phyloP scores from a whole-genome alignment of 2,888 invertebrate species.

The Eudasyphora cyanicolor region DNA sequence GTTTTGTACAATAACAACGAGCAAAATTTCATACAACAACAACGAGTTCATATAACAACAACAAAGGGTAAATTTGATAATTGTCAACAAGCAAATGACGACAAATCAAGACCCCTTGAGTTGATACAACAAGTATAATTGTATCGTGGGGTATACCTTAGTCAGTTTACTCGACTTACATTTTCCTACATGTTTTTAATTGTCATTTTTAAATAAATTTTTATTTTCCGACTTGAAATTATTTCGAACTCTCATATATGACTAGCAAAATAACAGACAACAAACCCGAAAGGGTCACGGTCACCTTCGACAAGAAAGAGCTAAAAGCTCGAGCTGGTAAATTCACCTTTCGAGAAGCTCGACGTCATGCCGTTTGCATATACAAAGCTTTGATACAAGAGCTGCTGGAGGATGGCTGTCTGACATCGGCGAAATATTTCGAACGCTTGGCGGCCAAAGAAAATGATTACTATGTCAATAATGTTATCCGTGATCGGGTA shows the following conservation, averaged over 20 bases:
- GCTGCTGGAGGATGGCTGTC: constrained; percentile 72
- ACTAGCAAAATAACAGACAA: neutral
- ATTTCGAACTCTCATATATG: too few species aligned
- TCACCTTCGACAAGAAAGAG: constrained; percentile 57
- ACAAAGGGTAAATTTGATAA: too few species aligned
- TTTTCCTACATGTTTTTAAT: constrained; percentile 75
- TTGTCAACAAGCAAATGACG: too few species aligned
- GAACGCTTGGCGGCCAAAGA: constrained; percentile 71
- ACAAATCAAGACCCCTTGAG: too few species aligned
- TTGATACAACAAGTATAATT: too few species aligned
- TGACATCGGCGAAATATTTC: constrained; percentile 71
- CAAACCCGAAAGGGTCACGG: neutral
- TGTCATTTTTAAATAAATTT: constrained; percentile 56
- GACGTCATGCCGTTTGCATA: constrained; percentile 68
- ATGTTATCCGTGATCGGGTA: constrained; percentile 69
- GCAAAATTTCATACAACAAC: too few species aligned
- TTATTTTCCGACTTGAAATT: neutral
- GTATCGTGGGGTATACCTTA: too few species aligned
- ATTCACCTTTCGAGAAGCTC: constrained; percentile 69
- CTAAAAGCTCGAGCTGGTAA: constrained; percentile 36
- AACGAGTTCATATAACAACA: too few species aligned
- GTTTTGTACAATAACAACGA: too few species aligned
- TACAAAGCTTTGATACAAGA: constrained; percentile 72
- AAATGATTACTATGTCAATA: constrained; percentile 65
- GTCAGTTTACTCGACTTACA: too few species aligned